Evolutionary conservation across 2,888 invertebrate species (phyloP).

Genomic region (Malthinus seriepunctatus): DNA sequence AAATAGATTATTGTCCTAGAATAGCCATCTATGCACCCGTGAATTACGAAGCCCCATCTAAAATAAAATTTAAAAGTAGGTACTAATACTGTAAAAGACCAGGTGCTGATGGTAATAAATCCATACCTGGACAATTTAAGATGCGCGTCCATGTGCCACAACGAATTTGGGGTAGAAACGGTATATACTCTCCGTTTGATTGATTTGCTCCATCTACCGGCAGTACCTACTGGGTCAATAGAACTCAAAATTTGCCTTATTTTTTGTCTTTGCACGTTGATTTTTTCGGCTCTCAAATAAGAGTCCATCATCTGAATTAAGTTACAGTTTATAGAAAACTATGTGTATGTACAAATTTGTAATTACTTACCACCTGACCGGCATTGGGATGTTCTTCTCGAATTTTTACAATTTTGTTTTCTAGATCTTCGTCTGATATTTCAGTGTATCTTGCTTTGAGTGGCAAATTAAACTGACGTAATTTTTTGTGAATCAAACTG

Average conservation of each 20-base stretch:
- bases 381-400: conserved; percentile 10
- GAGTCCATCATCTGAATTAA: conserved; percentile 12
- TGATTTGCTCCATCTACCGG: conserved; percentile 9
- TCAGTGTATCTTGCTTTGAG: neutral
- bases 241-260: neutral
- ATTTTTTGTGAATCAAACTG: neutral
- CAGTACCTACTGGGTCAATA: conserved; percentile 9
- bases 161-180: neutral
- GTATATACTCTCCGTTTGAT: conserved; percentile 10
- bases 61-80: neutral
- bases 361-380: conserved; percentile 5
- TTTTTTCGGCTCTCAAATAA: conserved; percentile 1
- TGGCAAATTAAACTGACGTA: conserved; percentile 1
- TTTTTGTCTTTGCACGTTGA: conserved; percentile 2
- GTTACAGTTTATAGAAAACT: neutral
- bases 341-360: neutral
- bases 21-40: no score
- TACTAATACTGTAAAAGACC: no score
- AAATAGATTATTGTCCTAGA: no score
- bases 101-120: no score
- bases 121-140: conserved; percentile 11
- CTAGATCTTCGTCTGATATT: conserved; percentile 5
- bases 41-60: conserved; percentile 16
- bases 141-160: conserved; percentile 19
- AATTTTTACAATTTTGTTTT: neutral